A percentile compares a stretch with the other conserved stretches of the same genome.
phyloP scores from a whole-genome alignment of 2,888 invertebrate species.

The Drosophila parthenogenetica region DNA sequence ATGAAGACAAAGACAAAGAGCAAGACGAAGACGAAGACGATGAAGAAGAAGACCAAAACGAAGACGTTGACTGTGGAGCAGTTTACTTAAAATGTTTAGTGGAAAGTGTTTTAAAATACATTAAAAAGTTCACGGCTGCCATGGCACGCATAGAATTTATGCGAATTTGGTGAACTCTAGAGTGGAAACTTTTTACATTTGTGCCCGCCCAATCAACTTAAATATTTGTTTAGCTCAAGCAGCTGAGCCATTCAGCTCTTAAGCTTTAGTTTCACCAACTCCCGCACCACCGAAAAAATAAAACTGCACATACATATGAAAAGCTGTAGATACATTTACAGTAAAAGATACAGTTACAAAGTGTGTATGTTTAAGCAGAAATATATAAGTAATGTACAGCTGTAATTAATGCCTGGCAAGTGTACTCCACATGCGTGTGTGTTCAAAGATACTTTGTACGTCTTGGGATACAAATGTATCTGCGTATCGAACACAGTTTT shows the following conservation, averaged over 20 bases:
- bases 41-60: conserved; percentile 4
- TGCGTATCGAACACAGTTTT: conserved; percentile 29
- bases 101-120: conserved; percentile 82
- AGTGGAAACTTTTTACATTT: conserved; percentile 79
- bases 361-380: background rate
- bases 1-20: conserved; percentile 5
- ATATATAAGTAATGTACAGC: background rate
- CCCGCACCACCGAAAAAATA: too few relatives aligned
- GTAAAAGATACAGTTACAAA: background rate
- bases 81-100: conserved; percentile 82
- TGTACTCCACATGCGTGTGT: conserved; percentile 3
- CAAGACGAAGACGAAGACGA: conserved; percentile 6
- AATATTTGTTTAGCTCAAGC: conserved; percentile 73
- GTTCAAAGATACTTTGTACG: conserved; percentile 10
- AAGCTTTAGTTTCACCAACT: conserved; percentile 16
- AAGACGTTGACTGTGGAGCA: conserved; percentile 46
- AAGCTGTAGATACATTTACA: background rate
- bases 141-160: conserved; percentile 80
- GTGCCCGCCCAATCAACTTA: conserved; percentile 76
- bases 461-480: conserved; percentile 3
- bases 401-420: conserved; percentile 48
- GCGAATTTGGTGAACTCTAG: conserved; percentile 79
- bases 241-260: conserved; percentile 60
- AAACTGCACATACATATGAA: conserved; percentile 10
- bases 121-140: conserved; percentile 81